Percentiles rank a stretch among this genome's conserved stretches.
Conservation (phyloP, 2,797 vertebrate species). For the Bryconaethiops microstoma region DNA sequence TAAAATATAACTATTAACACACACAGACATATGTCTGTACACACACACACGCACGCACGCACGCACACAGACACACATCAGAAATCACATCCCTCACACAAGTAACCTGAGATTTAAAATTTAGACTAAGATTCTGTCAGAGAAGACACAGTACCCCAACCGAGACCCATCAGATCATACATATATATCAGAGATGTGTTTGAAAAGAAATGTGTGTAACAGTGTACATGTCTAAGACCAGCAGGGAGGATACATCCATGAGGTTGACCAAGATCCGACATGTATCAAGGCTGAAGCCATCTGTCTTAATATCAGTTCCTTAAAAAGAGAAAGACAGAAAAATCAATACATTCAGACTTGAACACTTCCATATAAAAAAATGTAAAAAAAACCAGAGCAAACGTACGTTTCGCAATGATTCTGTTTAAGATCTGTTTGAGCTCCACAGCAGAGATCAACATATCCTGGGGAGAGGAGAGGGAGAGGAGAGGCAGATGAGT, state of each 20-base stretch:
- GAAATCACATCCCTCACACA: too few species aligned
- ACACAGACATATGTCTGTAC: too few species aligned
- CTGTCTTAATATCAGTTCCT: constrained; percentile 87
- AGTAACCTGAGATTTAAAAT: too few species aligned
- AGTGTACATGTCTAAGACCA: neutral
- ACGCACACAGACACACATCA: too few species aligned
- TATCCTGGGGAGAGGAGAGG: constrained; percentile 77
- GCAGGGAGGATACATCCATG: constrained; percentile 86
- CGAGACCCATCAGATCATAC: too few species aligned
- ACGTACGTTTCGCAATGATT: constrained; percentile 82
- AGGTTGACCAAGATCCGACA: constrained; percentile 87
- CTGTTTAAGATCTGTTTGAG: constrained; percentile 82
- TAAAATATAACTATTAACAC: too few species aligned
- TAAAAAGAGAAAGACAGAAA: constrained; percentile 47
- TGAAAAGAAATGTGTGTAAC: too few species aligned
- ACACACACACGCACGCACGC: too few species aligned
- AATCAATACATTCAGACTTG: neutral
- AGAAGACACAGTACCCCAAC: too few species aligned
- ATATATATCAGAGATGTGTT: too few species aligned
- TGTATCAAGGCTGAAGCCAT: constrained; percentile 85
- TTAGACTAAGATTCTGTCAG: too few species aligned
- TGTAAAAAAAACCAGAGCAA: neutral
- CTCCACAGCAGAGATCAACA: constrained; percentile 79
- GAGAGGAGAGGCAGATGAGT: constrained; percentile 7
- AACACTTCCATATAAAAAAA: neutral